Conservation (phyloP, 2,797 vertebrate genomes). For the Pipistrellus pipistrellus region DNA sequence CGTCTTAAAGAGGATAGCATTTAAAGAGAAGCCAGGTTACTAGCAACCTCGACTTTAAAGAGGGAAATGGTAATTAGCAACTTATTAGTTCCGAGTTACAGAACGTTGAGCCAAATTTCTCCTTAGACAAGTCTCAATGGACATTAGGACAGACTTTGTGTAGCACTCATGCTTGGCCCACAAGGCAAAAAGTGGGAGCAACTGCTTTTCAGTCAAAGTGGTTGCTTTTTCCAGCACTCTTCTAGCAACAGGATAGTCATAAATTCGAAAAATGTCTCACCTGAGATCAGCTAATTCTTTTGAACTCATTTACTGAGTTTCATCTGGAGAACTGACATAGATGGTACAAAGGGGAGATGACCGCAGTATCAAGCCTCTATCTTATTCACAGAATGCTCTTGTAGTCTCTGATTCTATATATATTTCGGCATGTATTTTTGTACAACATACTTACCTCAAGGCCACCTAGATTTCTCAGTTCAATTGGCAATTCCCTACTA, state of each 20-base stretch:
- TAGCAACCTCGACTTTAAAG: neutral
- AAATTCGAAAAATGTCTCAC: slow-evolving; percentile 35
- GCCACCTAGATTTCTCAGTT: slow-evolving; percentile 54
- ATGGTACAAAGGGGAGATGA: neutral
- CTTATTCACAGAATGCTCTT: neutral
- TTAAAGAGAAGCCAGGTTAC: slow-evolving; percentile 52
- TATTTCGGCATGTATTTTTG: neutral
- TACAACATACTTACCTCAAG: slow-evolving; percentile 31
- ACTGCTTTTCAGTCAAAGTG: neutral
- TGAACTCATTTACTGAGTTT: slow-evolving; percentile 47
- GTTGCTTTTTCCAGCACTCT: neutral
- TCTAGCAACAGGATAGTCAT: neutral
- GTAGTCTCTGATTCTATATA: neutral
- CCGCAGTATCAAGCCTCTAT: neutral
- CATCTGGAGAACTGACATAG: slow-evolving; percentile 2
- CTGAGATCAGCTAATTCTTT: slow-evolving; percentile 40
- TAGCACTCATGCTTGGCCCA: neutral
- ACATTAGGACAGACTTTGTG: neutral
- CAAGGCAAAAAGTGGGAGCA: accelerated
- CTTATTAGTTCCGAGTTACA: neutral
- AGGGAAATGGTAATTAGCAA: neutral
- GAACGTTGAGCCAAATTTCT: neutral
- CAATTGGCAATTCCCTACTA: slow-evolving; percentile 17
- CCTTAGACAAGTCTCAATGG: slow-evolving; percentile 39
- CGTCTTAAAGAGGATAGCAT: slow-evolving; percentile 66